A percentile compares a stretch with the other conserved stretches of the same genome.
These are phyloP conservation scores for Oreochromis aureus DNA, from an alignment of 2,113 vertebrate species.

Conservation along the genomic window DNA sequence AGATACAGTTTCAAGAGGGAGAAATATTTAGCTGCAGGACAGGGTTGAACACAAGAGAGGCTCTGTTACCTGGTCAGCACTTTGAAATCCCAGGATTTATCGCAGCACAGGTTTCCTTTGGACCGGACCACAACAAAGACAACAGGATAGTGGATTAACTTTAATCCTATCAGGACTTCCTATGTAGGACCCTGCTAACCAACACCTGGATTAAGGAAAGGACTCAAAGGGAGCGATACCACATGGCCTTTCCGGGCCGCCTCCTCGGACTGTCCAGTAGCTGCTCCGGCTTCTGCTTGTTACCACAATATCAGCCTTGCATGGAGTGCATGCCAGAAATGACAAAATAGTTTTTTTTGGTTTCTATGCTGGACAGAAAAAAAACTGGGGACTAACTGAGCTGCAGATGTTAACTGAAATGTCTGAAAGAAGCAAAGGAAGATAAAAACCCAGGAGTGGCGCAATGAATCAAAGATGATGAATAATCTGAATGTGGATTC, in stretches of 20 bases:
- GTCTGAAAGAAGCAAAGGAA: background rate
- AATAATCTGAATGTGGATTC: background rate
- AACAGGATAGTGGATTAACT: slow-evolving; percentile 52
- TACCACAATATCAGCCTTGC: slow-evolving; percentile 9
- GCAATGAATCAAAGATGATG: background rate
- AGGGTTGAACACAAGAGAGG: slow-evolving; percentile 25
- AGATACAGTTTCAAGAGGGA: slow-evolving; percentile 41
- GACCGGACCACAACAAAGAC: slow-evolving; percentile 19
- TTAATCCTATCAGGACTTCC: slow-evolving; percentile 52
- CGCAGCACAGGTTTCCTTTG: slow-evolving; percentile 9
- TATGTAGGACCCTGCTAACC: slow-evolving; percentile 15
- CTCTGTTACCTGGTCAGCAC: slow-evolving; percentile 38
- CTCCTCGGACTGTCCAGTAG: background rate
- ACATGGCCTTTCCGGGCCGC: background rate
- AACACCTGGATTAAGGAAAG: slow-evolving; percentile 50
- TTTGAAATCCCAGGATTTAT: slow-evolving; percentile 28
- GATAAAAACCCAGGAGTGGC: background rate
- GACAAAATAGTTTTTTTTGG: background rate
- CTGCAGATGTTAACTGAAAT: background rate
- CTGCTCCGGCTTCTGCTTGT: background rate
- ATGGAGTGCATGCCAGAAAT: background rate
- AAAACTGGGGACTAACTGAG: background rate
- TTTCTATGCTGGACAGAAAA: background rate
- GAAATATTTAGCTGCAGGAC: slow-evolving; percentile 28
- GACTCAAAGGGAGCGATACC: slow-evolving; percentile 12